phyloP scores from a whole-genome alignment of 2,113 vertebrate species.

The Tachycineta bicolor region DNA sequence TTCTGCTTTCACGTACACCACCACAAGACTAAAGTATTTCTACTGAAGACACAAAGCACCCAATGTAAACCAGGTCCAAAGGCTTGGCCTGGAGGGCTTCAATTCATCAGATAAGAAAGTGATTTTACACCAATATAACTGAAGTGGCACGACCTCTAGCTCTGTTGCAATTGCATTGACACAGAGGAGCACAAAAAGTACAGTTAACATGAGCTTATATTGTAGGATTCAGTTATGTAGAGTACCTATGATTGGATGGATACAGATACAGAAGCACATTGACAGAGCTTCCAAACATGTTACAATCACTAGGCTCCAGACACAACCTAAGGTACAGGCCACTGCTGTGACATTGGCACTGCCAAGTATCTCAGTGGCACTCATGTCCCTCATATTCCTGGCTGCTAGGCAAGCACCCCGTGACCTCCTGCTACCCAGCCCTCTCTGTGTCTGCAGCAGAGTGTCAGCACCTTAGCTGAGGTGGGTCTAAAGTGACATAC shows the following conservation, averaged over 20 bases:
- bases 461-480: neutral
- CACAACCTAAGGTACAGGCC: neutral
- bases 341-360: neutral
- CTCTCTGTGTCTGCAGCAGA: neutral
- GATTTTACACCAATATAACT: neutral
- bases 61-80: neutral
- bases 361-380: neutral
- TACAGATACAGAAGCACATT: neutral
- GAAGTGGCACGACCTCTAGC: neutral
- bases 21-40: neutral
- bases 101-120: neutral
- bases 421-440: neutral
- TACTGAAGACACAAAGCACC: neutral
- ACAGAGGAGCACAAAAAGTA: constrained; percentile 8
- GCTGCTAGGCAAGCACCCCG: neutral
- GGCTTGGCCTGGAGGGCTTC: neutral
- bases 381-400: neutral
- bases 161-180: neutral
- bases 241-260: neutral
- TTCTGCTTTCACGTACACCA: neutral
- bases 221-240: neutral
- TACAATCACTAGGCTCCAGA: neutral
- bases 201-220: neutral
- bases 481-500: neutral
- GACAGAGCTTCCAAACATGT: neutral